Conservation (phyloP, 1,140 invertebrate species). For the Leguminivora glycinivorella region DNA sequence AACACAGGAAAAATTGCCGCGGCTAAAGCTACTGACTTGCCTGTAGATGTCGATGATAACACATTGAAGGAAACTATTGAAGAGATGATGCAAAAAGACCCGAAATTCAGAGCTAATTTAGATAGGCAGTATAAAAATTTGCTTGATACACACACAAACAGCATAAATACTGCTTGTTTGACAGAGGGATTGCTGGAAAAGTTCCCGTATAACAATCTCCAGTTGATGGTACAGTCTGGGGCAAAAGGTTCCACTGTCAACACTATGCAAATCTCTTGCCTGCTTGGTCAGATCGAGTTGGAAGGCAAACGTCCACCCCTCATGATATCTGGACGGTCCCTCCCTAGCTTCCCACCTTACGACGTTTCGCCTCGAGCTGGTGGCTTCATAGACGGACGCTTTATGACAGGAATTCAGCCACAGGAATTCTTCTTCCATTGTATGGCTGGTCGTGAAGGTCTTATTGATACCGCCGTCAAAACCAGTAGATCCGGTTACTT, state of each 20-base stretch:
- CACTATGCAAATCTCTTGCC: constrained; percentile 98
- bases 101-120: constrained; percentile 86
- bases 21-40: constrained; percentile 85
- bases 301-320: constrained; percentile 97
- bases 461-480: constrained; percentile 92
- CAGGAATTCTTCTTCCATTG: constrained; percentile 99
- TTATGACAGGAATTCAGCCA: constrained; percentile 97
- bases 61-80: constrained; percentile 85
- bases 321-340: constrained; percentile 94
- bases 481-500: constrained; percentile 99
- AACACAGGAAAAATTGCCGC: constrained; percentile 84
- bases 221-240: constrained; percentile 98
- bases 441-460: constrained; percentile 98
- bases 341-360: constrained; percentile 96
- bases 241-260: constrained; percentile 98
- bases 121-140: constrained; percentile 93
- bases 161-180: constrained; percentile 92
- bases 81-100: constrained; percentile 85
- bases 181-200: constrained; percentile 89
- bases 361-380: constrained; percentile 95
- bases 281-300: constrained; percentile 98
- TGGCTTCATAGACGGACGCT: constrained; percentile 97
- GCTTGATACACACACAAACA: constrained; percentile 92
- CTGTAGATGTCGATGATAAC: constrained; percentile 77
- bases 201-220: constrained; percentile 97